Conservation (phyloP, 2,797 vertebrate species). For the Protonibea diacanthus region DNA sequence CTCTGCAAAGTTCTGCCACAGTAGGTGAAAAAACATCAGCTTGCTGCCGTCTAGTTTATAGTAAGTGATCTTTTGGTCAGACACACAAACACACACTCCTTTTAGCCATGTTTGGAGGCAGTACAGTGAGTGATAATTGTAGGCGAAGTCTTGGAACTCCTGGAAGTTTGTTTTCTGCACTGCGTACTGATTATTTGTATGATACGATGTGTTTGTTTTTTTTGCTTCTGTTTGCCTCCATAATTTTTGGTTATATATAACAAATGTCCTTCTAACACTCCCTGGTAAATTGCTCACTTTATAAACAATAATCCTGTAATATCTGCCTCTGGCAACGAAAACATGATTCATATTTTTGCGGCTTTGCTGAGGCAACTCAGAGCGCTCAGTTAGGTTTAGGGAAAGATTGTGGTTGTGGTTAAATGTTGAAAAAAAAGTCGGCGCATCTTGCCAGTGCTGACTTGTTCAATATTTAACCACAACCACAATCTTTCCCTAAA, state of each 20-base stretch:
- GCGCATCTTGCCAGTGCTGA: not conserved
- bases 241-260: not conserved
- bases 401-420: conserved; percentile 21
- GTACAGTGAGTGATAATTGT: not conserved
- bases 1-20: conserved; percentile 53
- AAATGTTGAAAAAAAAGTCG: conserved; percentile 16
- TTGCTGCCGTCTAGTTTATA: conserved; percentile 61
- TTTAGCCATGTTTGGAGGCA: conserved; percentile 34
- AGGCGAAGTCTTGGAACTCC: conserved; percentile 18
- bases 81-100: conserved; percentile 10
- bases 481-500: not conserved
- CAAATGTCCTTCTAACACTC: not conserved
- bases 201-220: no score
- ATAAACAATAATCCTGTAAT: not conserved
- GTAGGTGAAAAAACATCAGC: conserved; percentile 35
- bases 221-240: no score
- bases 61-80: conserved; percentile 30
- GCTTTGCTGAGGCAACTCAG: conserved; percentile 2
- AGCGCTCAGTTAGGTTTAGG: not conserved
- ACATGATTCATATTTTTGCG: not conserved
- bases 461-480: conserved; percentile 20
- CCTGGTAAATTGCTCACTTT: not conserved
- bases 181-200: not conserved
- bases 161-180: conserved; percentile 21
- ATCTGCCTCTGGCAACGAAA: not conserved